Evolutionary conservation across 2,888 invertebrate genomes (phyloP).

Genomic region (Meandrusa payeni): DNA sequence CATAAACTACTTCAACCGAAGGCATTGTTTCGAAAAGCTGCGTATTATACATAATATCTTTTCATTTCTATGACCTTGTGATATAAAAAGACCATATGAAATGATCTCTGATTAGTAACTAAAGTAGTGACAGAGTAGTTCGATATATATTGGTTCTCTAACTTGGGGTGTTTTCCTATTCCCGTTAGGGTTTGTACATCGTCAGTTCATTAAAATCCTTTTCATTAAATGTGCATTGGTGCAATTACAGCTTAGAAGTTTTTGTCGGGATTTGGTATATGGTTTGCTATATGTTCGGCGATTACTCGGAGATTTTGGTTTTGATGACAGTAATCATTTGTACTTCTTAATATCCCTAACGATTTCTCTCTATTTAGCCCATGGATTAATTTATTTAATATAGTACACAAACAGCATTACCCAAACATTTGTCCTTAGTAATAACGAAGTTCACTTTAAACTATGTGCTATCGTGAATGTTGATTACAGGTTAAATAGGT

Average conservation of each 20-base stretch:
- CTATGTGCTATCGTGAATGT: no score
- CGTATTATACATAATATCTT: slow-evolving; percentile 24
- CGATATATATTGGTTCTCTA: slow-evolving; percentile 32
- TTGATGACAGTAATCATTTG: no score
- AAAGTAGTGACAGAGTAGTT: slow-evolving; percentile 25
- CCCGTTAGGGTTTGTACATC: slow-evolving; percentile 42
- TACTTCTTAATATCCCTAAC: no score
- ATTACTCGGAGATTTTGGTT: no score
- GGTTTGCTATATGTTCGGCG: no score
- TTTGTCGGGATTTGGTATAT: no score
- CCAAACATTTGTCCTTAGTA: no score
- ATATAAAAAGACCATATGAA: slow-evolving; percentile 33
- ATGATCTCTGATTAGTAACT: slow-evolving; percentile 29
- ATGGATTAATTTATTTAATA: no score
- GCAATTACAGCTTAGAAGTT: slow-evolving; percentile 55
- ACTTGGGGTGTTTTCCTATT: slow-evolving; percentile 35
- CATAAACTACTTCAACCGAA: background rate
- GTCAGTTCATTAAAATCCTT: slow-evolving; percentile 61
- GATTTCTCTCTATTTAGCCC: no score
- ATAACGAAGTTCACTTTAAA: no score
- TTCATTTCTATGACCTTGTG: slow-evolving; percentile 22
- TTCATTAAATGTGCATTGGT: slow-evolving; percentile 54
- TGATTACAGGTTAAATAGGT: no score
- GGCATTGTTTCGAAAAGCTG: slow-evolving; percentile 8
- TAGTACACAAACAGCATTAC: no score